Conservation (phyloP, 23 tunicate species). For the Styela clava region DNA sequence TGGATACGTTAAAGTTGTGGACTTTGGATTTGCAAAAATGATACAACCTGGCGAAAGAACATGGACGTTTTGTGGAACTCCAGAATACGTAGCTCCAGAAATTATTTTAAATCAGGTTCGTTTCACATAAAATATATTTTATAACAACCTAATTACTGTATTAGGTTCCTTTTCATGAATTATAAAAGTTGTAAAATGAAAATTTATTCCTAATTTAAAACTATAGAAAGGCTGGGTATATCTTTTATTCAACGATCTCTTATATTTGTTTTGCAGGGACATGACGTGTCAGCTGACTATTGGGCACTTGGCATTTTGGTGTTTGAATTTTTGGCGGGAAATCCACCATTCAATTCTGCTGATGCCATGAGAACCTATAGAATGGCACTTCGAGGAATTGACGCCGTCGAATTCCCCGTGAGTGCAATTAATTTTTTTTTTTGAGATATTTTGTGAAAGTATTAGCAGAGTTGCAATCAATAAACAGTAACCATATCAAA, state of each 20-base stretch:
- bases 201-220: too few species aligned
- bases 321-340: slow-evolving; percentile 95
- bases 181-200: too few species aligned
- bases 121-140: too few species aligned
- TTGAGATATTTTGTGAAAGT: too few species aligned
- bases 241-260: too few species aligned
- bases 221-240: too few species aligned
- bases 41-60: slow-evolving; percentile 88
- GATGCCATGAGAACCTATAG: slow-evolving; percentile 98
- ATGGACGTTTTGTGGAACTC: slow-evolving; percentile 99
- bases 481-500: too few species aligned
- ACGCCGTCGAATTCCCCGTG: slow-evolving; percentile 91
- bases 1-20: slow-evolving; percentile 96
- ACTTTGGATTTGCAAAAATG: slow-evolving; percentile 94
- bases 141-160: too few species aligned
- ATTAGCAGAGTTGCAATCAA: too few species aligned
- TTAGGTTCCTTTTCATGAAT: too few species aligned
- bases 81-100: slow-evolving; percentile 99
- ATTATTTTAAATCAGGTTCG: slow-evolving; percentile 86
- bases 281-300: slow-evolving; percentile 93
- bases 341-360: slow-evolving; percentile 95
- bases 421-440: background rate
- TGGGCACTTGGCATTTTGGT: slow-evolving; percentile 97
- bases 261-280: too few species aligned
- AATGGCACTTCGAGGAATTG: slow-evolving; percentile 79